Base-by-base conservation (phyloP, 2,888 invertebrate species). In the Protodeltote pygarga region DNA sequence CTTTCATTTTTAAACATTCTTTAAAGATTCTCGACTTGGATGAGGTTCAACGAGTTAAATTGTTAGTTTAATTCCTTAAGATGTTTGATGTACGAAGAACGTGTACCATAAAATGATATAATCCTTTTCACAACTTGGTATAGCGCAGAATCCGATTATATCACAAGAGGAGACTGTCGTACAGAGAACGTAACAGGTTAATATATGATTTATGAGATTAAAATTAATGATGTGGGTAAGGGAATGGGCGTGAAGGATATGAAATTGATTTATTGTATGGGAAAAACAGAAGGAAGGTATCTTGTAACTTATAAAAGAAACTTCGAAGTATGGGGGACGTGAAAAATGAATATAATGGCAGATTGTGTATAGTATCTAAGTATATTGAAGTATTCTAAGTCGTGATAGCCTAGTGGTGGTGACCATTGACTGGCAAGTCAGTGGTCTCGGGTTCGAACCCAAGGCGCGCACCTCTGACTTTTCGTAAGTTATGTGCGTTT, bases 121-220 rank as follows among this genome's bases (percentile, higher is more conserved):
- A n/a, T n/a, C n/a, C n/a, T n/a, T n/a, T n/a, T n/a, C n/a, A 21
- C 33, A 29, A 52, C 32, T 46, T 37, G 11, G 33, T 25, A 33
- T 62, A 47, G 34, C 33, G 10, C 39, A 23, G 17, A 57, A 57
- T 54, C 55, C 29, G 57, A 57, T 57, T 57, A 54, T 42, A 44
- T 25, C 25, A 25, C 35, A 55, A 19, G 24, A 23, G 41, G 16
- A 23, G 8, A 35, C 27, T 20, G 32, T 34, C 27, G 23, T 25
- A 51, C 3, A 25, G 14, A 25, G 19, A 31, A 52, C n/a, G 21
- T 59, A 28, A 59, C 28, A 51, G 16, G 34, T 35, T 60, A 20
- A 60, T 38, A 44, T n/a, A 52, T 25, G 25, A 34, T 51, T 55
- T 42, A 23, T 60, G 28, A 42, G 28, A 42, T 34, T 28, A 41